Percentiles rank a stretch among this genome's conserved stretches.
Conservation (phyloP, 1,140 invertebrate genomes). For the Oreohelix idahoensis region DNA sequence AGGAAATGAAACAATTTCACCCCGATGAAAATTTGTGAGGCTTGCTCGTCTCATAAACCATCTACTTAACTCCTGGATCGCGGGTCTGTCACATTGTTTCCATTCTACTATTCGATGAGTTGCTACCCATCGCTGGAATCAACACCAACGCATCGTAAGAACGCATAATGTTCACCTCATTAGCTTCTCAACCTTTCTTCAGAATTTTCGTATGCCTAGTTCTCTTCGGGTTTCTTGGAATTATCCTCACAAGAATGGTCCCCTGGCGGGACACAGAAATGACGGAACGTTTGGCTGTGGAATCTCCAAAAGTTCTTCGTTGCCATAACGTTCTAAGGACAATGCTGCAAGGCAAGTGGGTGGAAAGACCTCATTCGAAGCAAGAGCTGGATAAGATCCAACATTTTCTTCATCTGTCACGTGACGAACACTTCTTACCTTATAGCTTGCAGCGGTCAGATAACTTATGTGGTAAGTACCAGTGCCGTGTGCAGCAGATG, state of each 20-base stretch:
- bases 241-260: neutral
- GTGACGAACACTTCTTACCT: conserved; percentile 28
- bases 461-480: conserved; percentile 37
- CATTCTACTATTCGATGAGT: too few species aligned
- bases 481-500: too few species aligned
- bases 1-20: too few species aligned
- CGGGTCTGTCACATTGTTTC: too few species aligned
- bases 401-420: neutral
- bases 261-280: neutral
- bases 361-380: neutral
- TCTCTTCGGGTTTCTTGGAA: neutral
- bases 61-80: too few species aligned
- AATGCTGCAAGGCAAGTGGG: conserved; percentile 27
- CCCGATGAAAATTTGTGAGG: too few species aligned
- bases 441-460: conserved; percentile 31
- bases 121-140: too few species aligned
- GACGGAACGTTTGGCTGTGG: neutral
- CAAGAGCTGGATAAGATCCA: conserved; percentile 1
- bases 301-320: neutral
- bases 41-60: too few species aligned
- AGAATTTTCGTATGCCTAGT: neutral
- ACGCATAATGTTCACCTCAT: too few species aligned
- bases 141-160: too few species aligned
- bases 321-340: conserved; percentile 22
- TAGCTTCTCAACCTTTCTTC: neutral